Conservation (phyloP, 2,797 vertebrate species). For the Ispidina picta region DNA sequence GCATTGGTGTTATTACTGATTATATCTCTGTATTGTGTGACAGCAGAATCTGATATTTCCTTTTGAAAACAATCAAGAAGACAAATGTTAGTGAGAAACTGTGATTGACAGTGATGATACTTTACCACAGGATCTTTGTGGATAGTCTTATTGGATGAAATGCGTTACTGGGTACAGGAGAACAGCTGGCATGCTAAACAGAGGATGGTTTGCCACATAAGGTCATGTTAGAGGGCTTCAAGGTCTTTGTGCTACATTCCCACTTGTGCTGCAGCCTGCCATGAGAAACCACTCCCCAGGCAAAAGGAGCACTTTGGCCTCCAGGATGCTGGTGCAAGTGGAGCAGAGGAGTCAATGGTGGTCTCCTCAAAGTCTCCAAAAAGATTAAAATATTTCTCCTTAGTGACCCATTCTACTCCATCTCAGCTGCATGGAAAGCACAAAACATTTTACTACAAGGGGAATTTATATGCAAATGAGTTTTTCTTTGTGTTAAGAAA, state of each 20-base stretch:
- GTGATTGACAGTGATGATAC: background rate
- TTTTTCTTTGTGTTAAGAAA: background rate
- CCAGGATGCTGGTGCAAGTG: background rate
- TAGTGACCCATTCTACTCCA: background rate
- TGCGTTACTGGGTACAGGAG: background rate
- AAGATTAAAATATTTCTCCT: conserved; percentile 15
- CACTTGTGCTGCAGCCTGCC: background rate
- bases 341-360: background rate
- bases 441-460: background rate
- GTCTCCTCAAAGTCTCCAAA: background rate
- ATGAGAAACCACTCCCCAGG: background rate
- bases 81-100: background rate
- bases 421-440: background rate
- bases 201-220: background rate
- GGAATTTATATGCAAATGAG: conserved; percentile 42
- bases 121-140: background rate
- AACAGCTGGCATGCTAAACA: background rate
- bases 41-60: background rate
- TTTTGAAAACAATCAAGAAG: background rate
- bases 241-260: background rate
- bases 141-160: background rate
- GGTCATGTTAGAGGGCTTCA: background rate
- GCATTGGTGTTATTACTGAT: background rate
- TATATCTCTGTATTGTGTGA: background rate
- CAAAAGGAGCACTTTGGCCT: background rate